Percentiles rank a stretch among this genome's conserved stretches.
Conservation (phyloP, 2,797 vertebrate genomes). For the Malacoraja senta region DNA sequence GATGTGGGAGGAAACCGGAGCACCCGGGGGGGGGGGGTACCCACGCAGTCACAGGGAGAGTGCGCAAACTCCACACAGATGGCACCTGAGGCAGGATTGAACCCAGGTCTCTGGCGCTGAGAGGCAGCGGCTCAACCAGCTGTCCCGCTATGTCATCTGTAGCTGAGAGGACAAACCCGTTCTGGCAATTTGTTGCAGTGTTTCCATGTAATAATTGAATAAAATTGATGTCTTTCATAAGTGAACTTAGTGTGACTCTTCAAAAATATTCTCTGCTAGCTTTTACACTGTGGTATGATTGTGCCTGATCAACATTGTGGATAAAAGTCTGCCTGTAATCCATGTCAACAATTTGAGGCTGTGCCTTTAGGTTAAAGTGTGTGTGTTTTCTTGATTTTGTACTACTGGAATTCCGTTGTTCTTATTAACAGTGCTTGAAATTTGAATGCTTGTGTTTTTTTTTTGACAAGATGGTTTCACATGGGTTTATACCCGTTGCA, state of each 20-base stretch:
- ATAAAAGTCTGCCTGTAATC: not conserved
- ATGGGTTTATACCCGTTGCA: not conserved
- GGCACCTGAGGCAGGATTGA: too few species aligned
- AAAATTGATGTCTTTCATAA: not conserved
- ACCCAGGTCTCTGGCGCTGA: too few species aligned
- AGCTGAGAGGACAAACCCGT: not conserved
- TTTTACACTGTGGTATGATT: not conserved
- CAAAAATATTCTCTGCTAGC: not conserved
- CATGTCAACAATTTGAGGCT: constrained; percentile 10
- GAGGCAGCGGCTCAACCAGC: too few species aligned
- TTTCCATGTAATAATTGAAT: constrained; percentile 17
- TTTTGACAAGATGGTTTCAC: not conserved
- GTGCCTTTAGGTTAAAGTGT: constrained; percentile 3
- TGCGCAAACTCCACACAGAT: too few species aligned
- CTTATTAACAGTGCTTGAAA: not conserved
- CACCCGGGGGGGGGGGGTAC: too few species aligned
- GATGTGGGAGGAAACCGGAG: too few species aligned
- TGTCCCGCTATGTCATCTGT: too few species aligned
- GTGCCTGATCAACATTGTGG: not conserved
- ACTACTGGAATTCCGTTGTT: not conserved
- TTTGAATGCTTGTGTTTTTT: not conserved
- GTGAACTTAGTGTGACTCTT: not conserved
- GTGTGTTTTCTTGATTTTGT: not conserved
- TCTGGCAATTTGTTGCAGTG: not conserved
- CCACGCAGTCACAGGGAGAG: too few species aligned